Evolutionary conservation across 2,113 vertebrate genomes (phyloP), one percentile per base, ranked within the genome.

Genomic region (Progne subis): DNA sequence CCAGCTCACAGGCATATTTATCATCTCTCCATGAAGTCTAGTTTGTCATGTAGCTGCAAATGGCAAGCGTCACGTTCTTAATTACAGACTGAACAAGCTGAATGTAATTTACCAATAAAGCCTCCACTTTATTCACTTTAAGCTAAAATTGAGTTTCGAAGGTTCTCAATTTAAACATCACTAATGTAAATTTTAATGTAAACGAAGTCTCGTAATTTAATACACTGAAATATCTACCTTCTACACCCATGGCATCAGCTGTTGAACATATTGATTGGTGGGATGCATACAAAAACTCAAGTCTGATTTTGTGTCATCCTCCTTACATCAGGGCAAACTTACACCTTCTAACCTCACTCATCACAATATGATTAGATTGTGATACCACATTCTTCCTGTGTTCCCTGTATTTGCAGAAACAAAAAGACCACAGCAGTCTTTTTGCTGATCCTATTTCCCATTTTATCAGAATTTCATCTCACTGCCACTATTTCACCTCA

Each of bases 121-220:
- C 13, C 50, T 92, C 56, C 89, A 81, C 46, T 74, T 86, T 60
- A 68, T 64, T 84, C 67, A 87, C 15, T 90, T 85, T 11, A 60
- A 65, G 14, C 39, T 61, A 57, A 83, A 95, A 82, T 25, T 57
- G 56, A 16, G 3, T 65, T 92, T 83, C 11, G 4, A 74, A 88
- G 19, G 31, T 8, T 76, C 82, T 79, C 91, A 76, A 37, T 86
- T 96, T 79, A 94, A 97, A 85, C n/a, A 69, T 21, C 25, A 65
- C 82, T n/a, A 84, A 79, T 46, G 28, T 86, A 57, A 94, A 86
- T 50, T 64, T 61, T 92, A 72, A 44, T 63, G 26, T 86, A 56
- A 94, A 67, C 41, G 32, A 82, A 82, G 37, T 69, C 19, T 90
- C 53, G 86, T 88, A 56, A 80, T 86, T 93, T 83, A 89, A 94